Evolutionary conservation across 1,140 invertebrate genomes (phyloP), one percentile per base, ranked within the genome.

Genomic region (Spodoptera frugiperda): DNA sequence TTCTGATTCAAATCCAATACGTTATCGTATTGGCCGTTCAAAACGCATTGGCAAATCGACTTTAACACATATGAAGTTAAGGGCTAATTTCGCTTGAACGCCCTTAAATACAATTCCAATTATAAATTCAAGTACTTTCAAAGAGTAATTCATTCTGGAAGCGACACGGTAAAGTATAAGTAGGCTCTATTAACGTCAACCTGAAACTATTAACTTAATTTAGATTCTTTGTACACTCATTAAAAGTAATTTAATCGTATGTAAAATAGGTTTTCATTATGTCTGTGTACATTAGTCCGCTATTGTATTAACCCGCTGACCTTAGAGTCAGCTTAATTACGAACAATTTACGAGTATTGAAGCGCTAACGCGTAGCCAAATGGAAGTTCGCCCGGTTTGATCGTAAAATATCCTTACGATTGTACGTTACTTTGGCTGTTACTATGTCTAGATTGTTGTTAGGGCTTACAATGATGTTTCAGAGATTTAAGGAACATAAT

Each of bases 321-420:
- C 74, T 63, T 39, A 76, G 63, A 76, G 61, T 76, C 74, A 68
- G 74, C 74, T 68, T 76, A 54, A 76, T 76, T 76, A 55, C 61
- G 44, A 76, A 76, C 61, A 76, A 76, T 76, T 76, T 76, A 76
- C 74, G 74, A 76, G 61, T 76, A 76, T 76, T 76, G 74, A 76
- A 67, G 74, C 63, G 46, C 51, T 59, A 19, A n/a, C 30, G 49
- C 65, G 21, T 68, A 53, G 65, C 61, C 74, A 67, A 76, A 76
- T 76, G 74, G 61, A 17, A 68, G 63, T 49, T 14, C 19, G 44
- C 17, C n/a, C 49, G 48, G 10, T 49, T 25, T 9, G n/a, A 33
- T 17, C 30, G 17, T 67, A 48, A 76, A 76, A 11, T 68, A 5
- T 51, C 5, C 48, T n/a, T n/a, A 51, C 33, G 33, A 39, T 39